Evolutionary conservation across 2,113 vertebrate genomes (phyloP).

Genomic region (Machaerirhynchus nigripectus): DNA sequence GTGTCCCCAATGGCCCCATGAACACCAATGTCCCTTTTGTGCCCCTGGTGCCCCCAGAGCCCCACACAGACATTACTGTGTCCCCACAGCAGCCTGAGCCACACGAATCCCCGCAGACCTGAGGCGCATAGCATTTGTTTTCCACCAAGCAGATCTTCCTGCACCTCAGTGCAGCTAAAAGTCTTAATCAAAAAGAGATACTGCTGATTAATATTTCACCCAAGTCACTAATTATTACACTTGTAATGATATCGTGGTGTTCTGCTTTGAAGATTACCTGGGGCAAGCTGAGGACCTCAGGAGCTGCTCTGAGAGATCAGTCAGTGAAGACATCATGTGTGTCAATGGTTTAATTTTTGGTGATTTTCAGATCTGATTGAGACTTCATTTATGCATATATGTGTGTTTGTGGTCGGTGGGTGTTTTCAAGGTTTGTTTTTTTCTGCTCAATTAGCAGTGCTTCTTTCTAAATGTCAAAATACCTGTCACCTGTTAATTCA

Average conservation of each 20-base stretch:
- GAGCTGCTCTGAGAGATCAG: background rate
- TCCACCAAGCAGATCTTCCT: background rate
- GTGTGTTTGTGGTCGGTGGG: background rate
- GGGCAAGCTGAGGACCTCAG: background rate
- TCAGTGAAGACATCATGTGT: background rate
- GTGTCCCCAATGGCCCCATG: background rate
- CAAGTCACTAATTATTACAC: background rate
- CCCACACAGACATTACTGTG: accelerated
- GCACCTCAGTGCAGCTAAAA: background rate
- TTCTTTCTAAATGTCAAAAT: slow-evolving; percentile 3
- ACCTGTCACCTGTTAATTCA: background rate
- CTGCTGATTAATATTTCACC: background rate
- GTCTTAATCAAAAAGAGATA: background rate
- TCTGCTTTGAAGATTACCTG: background rate
- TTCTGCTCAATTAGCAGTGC: background rate
- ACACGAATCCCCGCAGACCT: accelerated
- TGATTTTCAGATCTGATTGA: background rate
- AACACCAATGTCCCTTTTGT: background rate
- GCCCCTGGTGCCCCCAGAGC: background rate
- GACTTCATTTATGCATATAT: accelerated
- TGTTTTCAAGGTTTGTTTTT: background rate
- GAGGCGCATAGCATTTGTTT: background rate
- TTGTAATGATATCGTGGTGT: background rate
- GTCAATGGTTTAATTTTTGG: background rate
- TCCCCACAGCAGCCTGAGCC: accelerated